Evolutionary conservation across 2,797 vertebrate species (phyloP), one percentile per base, ranked within the genome.

Genomic region (Podarcis siculus): DNA sequence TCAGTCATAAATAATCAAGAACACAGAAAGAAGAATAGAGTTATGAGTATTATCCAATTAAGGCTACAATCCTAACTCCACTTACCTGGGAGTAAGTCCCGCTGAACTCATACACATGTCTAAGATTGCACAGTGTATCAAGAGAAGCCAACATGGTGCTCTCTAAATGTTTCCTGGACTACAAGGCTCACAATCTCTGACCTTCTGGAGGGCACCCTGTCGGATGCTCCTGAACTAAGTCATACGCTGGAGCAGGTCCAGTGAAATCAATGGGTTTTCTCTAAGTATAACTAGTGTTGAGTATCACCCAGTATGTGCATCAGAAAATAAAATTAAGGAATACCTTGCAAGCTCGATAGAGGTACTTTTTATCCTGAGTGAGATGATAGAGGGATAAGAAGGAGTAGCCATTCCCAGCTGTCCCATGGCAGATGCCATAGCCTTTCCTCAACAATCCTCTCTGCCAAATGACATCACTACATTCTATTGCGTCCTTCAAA

Each of bases 271-370:
- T 64, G 61, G 61, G 61, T 64, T 23, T 64, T 5, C 5, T 64
- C 61, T 10, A 64, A 64, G 61, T 64, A 64, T 64, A 64, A 64
- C 61, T 64, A 64, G 21, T 1, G 2, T 23, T 19, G 61, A 64
- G 21, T 64, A 64, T 64, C 19, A 64, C 61, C 61, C 61, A 64
- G 61, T 64, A 64, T 67, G 58, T 49, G 5, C 76, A 3, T 82
- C 45, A 76, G 19, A 45, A 30, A 27, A 58, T 25, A 82, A 67
- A 78, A 30, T 67, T 19, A 72, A 75, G 55, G 23, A 15, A 8
- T 89, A 99, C 99, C 98, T 98, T 99, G 96, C 98, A 99, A 82
- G 98, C 98, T 15, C 98, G 97, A 94, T 99, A 98, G 92, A 99
- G 97, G 95, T 99, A 98, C 94, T 99, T 99, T 95, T 97, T 98